Percentiles rank a stretch among this genome's conserved stretches.
phyloP scores from a whole-genome alignment of 2,888 invertebrate species.

The Agonopterix heracliana region DNA sequence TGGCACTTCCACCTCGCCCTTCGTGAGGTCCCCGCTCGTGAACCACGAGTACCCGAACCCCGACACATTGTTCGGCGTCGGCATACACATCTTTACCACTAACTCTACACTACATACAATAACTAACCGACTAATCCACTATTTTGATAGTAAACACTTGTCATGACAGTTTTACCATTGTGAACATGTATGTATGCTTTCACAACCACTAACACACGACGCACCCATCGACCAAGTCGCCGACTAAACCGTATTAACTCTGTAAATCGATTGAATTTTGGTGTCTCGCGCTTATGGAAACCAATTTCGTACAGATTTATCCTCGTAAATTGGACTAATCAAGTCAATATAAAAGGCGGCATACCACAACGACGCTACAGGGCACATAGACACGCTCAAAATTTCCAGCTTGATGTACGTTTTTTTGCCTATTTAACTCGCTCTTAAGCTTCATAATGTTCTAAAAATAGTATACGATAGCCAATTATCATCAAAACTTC shows the following conservation, averaged over 20 bases:
- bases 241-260: constrained; percentile 40
- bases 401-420: constrained; percentile 27
- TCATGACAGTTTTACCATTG: constrained; percentile 72
- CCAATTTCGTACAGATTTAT: constrained; percentile 30
- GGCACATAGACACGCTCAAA: constrained; percentile 58
- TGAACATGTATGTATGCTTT: constrained; percentile 69
- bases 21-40: constrained; percentile 68
- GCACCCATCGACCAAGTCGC: constrained; percentile 61
- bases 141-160: constrained; percentile 66
- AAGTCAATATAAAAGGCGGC: constrained; percentile 61
- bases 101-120: constrained; percentile 44
- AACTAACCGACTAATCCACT: constrained; percentile 56
- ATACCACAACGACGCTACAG: constrained; percentile 66
- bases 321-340: constrained; percentile 46
- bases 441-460: constrained; percentile 27
- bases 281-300: constrained; percentile 21
- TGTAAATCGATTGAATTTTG: constrained; percentile 27
- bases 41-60: constrained; percentile 74
- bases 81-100: constrained; percentile 70
- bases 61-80: constrained; percentile 67
- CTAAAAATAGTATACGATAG: constrained; percentile 20
- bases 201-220: constrained; percentile 68
- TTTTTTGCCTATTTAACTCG: constrained; percentile 25
- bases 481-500: constrained; percentile 23
- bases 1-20: constrained; percentile 69